A percentile compares a stretch with the other conserved stretches of the same genome.
Conservation (phyloP, 2,888 invertebrate genomes). For the Cristatella mucedo region DNA sequence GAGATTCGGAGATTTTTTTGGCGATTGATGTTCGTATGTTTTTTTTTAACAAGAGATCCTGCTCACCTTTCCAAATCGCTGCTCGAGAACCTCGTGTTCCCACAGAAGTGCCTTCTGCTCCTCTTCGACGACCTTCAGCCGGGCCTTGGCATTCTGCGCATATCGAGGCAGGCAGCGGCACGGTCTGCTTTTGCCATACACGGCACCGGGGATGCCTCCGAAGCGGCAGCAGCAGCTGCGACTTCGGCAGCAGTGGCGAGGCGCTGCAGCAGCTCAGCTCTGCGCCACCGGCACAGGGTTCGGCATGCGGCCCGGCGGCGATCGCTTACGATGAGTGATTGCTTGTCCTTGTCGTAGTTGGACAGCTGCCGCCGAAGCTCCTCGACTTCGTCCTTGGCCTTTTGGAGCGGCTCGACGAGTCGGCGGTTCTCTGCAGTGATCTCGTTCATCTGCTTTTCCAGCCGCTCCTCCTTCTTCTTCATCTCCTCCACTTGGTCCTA, state of each 20-base stretch:
- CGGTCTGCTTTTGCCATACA: no score
- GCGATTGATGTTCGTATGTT: no score
- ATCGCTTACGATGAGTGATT: slow-evolving; percentile 47
- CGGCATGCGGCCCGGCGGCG: no score
- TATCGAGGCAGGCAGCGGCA: no score
- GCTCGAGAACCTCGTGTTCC: slow-evolving; percentile 48
- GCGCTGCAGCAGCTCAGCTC: no score
- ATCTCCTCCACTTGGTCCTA: slow-evolving; percentile 39
- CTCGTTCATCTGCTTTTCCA: slow-evolving; percentile 52
- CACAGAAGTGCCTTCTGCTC: slow-evolving; percentile 43
- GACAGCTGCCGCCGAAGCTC: slow-evolving; percentile 58
- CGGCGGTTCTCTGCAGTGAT: slow-evolving; percentile 56
- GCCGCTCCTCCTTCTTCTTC: slow-evolving; percentile 55
- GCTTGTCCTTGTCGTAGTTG: slow-evolving; percentile 72
- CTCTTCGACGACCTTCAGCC: slow-evolving; percentile 31
- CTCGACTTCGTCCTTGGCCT: slow-evolving; percentile 50
- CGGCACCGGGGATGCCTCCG: no score
- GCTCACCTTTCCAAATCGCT: slow-evolving; percentile 56
- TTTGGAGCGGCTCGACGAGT: slow-evolving; percentile 55
- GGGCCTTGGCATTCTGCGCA: slow-evolving; percentile 47
- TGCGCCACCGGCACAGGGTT: no score
- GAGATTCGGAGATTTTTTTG: no score
- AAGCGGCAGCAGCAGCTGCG: no score
- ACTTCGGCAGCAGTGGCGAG: no score
- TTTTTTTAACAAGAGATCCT: no score